phyloP scores from a whole-genome alignment of 2,888 invertebrate species.

The Drosophila borborema region DNA sequence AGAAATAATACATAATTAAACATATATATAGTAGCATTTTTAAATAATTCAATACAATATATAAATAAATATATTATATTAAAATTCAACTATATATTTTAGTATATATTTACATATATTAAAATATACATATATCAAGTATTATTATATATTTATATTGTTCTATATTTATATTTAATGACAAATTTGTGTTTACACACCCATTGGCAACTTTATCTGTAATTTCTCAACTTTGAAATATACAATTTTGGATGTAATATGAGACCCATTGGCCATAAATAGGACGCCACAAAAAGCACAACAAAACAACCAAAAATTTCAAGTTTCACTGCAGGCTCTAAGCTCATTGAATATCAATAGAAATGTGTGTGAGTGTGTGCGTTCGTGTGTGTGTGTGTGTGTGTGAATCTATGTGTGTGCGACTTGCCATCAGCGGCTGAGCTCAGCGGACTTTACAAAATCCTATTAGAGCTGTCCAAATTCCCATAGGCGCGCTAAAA shows the following conservation, averaged over 20 bases:
- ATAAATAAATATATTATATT: too few relatives aligned
- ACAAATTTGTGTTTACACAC: conserved; percentile 60
- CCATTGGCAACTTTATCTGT: conserved; percentile 58
- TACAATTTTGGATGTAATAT: conserved; percentile 51
- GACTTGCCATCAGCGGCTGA: conserved; percentile 47
- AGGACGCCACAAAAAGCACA: conserved; percentile 39
- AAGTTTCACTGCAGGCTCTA: conserved; percentile 39
- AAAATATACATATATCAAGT: not conserved
- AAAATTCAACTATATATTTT: too few relatives aligned
- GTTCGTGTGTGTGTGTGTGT: not conserved
- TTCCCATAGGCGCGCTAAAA: conserved; percentile 50
- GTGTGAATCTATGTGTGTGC: not conserved
- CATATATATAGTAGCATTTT: too few relatives aligned
- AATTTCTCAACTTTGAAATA: conserved; percentile 36
- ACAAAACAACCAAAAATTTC: conserved; percentile 24
- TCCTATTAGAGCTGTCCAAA: conserved; percentile 75
- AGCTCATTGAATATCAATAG: conserved; percentile 42
- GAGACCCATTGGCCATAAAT: conserved; percentile 51
- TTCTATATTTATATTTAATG: conserved; percentile 38
- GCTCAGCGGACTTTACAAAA: conserved; percentile 56
- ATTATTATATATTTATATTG: conserved; percentile 19
- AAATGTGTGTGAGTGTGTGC: not conserved
- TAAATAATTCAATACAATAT: too few relatives aligned
- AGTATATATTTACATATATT: too few relatives aligned
- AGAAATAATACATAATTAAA: too few relatives aligned